Evolutionary conservation across 2,888 invertebrate species (phyloP), one percentile per base, ranked within the genome.

Genomic region (Abrostola triplasia): DNA sequence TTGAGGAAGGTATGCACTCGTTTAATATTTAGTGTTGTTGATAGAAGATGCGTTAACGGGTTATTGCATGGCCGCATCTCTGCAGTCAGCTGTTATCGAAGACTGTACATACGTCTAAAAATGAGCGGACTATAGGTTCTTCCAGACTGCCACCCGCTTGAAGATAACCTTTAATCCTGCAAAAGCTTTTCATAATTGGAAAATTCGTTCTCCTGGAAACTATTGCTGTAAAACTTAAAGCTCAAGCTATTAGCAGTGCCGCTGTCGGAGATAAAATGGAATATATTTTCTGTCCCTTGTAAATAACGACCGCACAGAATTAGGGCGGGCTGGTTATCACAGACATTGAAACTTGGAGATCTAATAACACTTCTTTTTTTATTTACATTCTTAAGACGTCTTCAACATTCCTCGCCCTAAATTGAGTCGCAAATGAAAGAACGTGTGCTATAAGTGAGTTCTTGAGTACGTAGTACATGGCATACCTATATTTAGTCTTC

Each of bases 161-260:
- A 44, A 9, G 11, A 10, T 0, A 52, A 24, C 24, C 40, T 52
- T 52, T 52, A 41, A 57, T 54, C 49, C 52, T n/a, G 12, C 7
- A 37, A 4, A 68, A 50, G 44, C 40, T 57, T 53, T 49, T 53
- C 50, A 58, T 58, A 58, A 57, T 62, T 68, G 36, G n/a, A 52
- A 52, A 52, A 35, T 53, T 40, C 36, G 40, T 53, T 37, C 44
- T 37, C 44, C 54, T 49, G 12, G 12, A 63, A 68, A 44, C 48
- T 68, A 40, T 12, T 7, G 11, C 52, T 42, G 36, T 6, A 38
- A 35, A 49, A 55, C 38, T 55, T 62, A 8, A 48, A 55, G 48
- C 24, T 55, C 0, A 10, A 9, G 36, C 11, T 6, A 36, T 63
- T 35, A 35, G 36, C 13, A 9, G 6, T 35, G 37, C 44, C 9